Conservation (phyloP, 1,140 invertebrate genomes). For the Triops cancriformis region DNA sequence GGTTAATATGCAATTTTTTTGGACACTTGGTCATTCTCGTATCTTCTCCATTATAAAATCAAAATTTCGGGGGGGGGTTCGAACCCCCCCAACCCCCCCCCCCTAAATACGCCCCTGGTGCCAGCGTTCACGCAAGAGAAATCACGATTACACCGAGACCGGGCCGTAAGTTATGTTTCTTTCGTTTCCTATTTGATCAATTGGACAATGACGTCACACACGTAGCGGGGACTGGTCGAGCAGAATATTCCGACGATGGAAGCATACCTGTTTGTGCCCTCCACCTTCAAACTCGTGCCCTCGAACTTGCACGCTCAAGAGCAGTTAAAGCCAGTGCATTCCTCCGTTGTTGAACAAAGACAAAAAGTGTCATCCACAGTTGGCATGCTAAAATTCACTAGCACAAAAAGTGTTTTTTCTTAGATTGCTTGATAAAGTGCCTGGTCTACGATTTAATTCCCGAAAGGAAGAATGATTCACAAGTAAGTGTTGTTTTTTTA, state of each 20-base stretch:
- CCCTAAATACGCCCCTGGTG: too few species aligned
- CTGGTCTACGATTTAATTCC: not conserved
- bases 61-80: too few species aligned
- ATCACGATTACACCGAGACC: not conserved
- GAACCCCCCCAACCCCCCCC: too few species aligned
- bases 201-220: not conserved
- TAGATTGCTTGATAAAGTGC: not conserved
- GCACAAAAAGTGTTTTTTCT: not conserved
- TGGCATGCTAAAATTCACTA: not conserved
- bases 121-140: not conserved
- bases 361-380: not conserved
- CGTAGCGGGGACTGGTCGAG: not conserved
- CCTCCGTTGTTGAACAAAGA: not conserved
- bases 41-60: too few species aligned
- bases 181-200: not conserved
- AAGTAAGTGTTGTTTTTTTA: too few species aligned
- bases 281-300: slow-evolving; percentile 9
- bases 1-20: too few species aligned
- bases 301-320: not conserved
- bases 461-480: too few species aligned
- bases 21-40: too few species aligned
- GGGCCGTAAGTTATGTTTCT: not conserved
- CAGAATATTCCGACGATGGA: not conserved
- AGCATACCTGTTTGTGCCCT: slow-evolving; percentile 2
- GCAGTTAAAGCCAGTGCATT: not conserved